A percentile compares a stretch with the other conserved stretches of the same genome.
These are phyloP conservation scores for Pan paniscus DNA, from an alignment of 2,113 vertebrate genomes.

Conservation along the genomic window DNA sequence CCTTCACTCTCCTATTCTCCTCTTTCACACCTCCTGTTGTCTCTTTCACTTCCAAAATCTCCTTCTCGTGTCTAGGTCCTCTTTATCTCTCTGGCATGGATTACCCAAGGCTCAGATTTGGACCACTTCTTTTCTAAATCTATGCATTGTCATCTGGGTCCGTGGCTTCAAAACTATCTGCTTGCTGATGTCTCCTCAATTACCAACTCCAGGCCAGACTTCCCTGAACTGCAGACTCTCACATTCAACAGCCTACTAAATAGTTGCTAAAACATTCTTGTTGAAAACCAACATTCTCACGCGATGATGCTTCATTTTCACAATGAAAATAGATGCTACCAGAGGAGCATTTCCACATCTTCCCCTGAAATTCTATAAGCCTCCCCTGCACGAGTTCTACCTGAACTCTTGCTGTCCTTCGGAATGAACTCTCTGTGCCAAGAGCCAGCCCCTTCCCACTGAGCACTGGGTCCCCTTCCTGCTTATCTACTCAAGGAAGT, in stretches of 20 bases:
- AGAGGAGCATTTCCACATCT: background rate
- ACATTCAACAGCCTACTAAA: background rate
- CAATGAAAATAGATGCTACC: background rate
- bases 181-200: background rate
- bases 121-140: background rate
- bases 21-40: background rate
- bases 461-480: background rate
- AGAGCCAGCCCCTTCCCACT: background rate
- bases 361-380: background rate
- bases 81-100: background rate
- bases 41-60: too few relatives aligned
- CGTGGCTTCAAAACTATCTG: background rate
- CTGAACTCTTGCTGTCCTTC: background rate
- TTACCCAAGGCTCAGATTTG: background rate
- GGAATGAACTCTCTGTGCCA: background rate
- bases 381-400: background rate
- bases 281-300: background rate
- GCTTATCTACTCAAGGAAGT: background rate
- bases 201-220: background rate
- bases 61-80: background rate
- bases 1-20: background rate
- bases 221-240: background rate
- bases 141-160: background rate
- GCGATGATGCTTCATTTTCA: background rate
- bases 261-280: background rate